These are phyloP conservation scores for Unio delphinus DNA, from an alignment of 2,888 invertebrate genomes.

Conservation along the genomic window DNA sequence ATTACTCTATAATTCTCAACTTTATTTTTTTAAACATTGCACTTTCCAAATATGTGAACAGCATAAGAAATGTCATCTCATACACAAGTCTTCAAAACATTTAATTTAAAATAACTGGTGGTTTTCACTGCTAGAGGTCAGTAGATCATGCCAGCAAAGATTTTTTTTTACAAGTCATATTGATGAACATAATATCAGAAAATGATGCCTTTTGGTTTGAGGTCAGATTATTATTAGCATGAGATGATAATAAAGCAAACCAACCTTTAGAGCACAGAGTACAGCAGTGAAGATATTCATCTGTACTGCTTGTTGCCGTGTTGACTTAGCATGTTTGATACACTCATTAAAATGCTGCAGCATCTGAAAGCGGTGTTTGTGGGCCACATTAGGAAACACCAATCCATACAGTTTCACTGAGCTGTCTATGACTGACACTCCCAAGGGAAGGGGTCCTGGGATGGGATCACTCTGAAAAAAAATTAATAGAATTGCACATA, in stretches of 20 bases:
- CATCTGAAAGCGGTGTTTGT: slow-evolving; percentile 96
- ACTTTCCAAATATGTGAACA: too few relatives aligned
- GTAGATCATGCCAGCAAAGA: not conserved
- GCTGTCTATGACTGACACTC: slow-evolving; percentile 96
- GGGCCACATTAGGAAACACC: slow-evolving; percentile 92
- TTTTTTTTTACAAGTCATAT: not conserved
- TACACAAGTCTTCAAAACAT: too few relatives aligned
- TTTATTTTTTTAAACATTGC: too few relatives aligned
- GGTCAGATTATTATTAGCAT: not conserved
- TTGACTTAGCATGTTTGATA: slow-evolving; percentile 89
- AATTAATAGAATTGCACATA: not conserved
- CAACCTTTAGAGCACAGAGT: slow-evolving; percentile 83
- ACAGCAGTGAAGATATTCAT: slow-evolving; percentile 97
- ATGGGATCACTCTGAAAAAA: slow-evolving; percentile 63
- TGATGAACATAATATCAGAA: not conserved
- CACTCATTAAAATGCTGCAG: slow-evolving; percentile 96
- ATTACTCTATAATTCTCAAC: too few relatives aligned
- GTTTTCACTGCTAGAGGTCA: not conserved
- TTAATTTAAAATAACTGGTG: too few relatives aligned
- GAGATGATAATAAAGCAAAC: slow-evolving; percentile 1
- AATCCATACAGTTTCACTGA: slow-evolving; percentile 93
- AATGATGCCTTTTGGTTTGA: not conserved
- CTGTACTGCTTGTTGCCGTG: slow-evolving; percentile 92
- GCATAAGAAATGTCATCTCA: too few relatives aligned
- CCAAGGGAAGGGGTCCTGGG: slow-evolving; percentile 82